phyloP scores from a whole-genome alignment of 2,888 invertebrate species.

The Electrophaes corylata region DNA sequence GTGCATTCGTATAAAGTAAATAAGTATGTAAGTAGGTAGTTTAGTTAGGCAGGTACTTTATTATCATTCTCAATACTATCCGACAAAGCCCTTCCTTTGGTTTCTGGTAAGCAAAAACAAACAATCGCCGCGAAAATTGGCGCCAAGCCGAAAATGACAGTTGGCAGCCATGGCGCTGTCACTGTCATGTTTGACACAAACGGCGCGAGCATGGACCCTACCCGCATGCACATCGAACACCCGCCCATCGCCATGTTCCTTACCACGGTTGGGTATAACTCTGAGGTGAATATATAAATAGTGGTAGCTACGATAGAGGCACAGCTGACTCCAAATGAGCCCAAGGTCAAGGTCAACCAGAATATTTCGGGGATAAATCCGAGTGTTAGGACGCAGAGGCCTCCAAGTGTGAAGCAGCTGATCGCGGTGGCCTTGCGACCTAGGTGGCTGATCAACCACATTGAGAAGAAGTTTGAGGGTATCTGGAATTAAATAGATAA shows the following conservation, averaged over 20 bases:
- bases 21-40: neutral
- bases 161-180: constrained; percentile 86
- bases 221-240: constrained; percentile 91
- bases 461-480: constrained; percentile 78
- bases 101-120: constrained; percentile 90
- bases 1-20: neutral
- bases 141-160: constrained; percentile 88
- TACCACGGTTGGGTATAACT: constrained; percentile 94
- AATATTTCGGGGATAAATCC: constrained; percentile 79
- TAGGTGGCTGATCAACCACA: constrained; percentile 84
- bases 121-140: constrained; percentile 87
- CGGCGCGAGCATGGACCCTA: constrained; percentile 94
- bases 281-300: constrained; percentile 93
- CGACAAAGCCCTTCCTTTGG: constrained; percentile 87
- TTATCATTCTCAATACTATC: constrained; percentile 88
- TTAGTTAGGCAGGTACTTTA: too few species aligned
- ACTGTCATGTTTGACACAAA: constrained; percentile 87
- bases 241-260: constrained; percentile 94
- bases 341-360: constrained; percentile 85
- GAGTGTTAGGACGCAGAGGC: constrained; percentile 85
- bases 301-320: constrained; percentile 91
- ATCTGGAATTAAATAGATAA: constrained; percentile 82
- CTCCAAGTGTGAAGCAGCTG: constrained; percentile 84
- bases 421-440: constrained; percentile 88
- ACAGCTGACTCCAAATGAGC: constrained; percentile 90